Base-by-base conservation (phyloP, 2,888 invertebrate genomes). In the Catotricha subobsoleta region DNA sequence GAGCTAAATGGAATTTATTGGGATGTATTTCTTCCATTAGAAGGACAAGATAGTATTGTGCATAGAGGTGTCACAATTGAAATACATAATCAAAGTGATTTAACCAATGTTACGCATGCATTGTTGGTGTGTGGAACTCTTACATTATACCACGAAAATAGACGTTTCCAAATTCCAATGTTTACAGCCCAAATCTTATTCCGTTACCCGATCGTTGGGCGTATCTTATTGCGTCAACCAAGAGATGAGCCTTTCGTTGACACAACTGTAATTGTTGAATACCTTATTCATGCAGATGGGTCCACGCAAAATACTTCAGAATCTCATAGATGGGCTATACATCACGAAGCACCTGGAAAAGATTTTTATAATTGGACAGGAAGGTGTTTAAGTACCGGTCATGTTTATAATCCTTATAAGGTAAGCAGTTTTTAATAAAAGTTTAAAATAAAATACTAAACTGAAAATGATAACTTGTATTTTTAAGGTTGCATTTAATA, bases 331-430 rank as follows among this genome's bases (percentile, higher is more conserved):
- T 92, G 91, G 90, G 80, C 80, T 10, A 68, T 92, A 15, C 84
- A 90, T 56, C 76, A 74, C 43, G 64, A 70, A 47, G 69, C 81
- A 1, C 83, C 88, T 0, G 87, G 84, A 15, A 74, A 72, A 45
- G 92, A 92, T 62, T 91, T 80, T 61, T 88, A 88, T 59, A 84
- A 87, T 60, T 91, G 90, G 91, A 80, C 80, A 21, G 76, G 69
- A 33, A 66, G 91, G 28, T 90, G 91, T 56, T 62, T 84, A 9
- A 84, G 84, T 48, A 72, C 84, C 1, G 88, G 84, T 5, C 56
- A 54, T 1, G 65, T 75, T n/a, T 83, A 69, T 55, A 83, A 91
- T 63, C 91, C 91, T 0, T 76, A 76, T 50, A 72, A 75, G 49
- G 73, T 77, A 50, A 46, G 9, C 20, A 35, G 15, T 27, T 43